Evolutionary conservation across 1,140 invertebrate genomes (phyloP), one percentile per base, ranked within the genome.

Genomic region (Drosophila nigromelanica): DNA sequence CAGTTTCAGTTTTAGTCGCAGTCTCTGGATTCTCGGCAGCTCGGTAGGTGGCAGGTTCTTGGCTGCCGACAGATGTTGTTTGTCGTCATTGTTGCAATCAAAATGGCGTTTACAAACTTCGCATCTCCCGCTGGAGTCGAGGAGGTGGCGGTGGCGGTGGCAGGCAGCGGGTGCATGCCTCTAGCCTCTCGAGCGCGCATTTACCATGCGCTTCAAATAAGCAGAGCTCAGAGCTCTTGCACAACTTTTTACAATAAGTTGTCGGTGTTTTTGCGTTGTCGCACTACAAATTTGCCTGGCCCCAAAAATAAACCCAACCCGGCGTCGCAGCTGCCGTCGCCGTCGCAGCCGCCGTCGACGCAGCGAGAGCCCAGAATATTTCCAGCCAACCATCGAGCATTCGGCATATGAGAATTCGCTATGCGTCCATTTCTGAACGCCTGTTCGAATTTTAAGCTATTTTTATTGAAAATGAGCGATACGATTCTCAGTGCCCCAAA

Each of bases 381-480:
- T 55, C 37, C 52, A 55, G 21, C 52, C 14, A 27, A 27, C 35
- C 2, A 55, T n/a, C 47, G 47, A 5, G n/a, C 24, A 50, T 50
- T 50, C 48, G 48, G 24, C 47, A 30, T 61, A 37, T 71, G 51
- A 47, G 55, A 63, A 66, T 51, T 73, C 18, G 62, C 39, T 55
- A 42, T 42, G 40, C 50, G 40, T 50, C 12, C n/a, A 27, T 30
- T 77, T 56, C 83, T 89, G 83, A 66, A 67, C 59, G 83, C 83
- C 83, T 89, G 83, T 72, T 89, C 76, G 73, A 58, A 89, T 89
- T 87, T 87, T 89, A 89, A 89, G 83, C 83, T 89, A 89, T 89
- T 89, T 89, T 89, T 89, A 89, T 87, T 89, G 85, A 87, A 89
- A 87, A 77, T 80, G 83, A 89, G 82, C 83, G 83, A 87, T 78